Evolutionary conservation across 2,888 invertebrate genomes (phyloP).

Genomic region (Flexamia atlantica): DNA sequence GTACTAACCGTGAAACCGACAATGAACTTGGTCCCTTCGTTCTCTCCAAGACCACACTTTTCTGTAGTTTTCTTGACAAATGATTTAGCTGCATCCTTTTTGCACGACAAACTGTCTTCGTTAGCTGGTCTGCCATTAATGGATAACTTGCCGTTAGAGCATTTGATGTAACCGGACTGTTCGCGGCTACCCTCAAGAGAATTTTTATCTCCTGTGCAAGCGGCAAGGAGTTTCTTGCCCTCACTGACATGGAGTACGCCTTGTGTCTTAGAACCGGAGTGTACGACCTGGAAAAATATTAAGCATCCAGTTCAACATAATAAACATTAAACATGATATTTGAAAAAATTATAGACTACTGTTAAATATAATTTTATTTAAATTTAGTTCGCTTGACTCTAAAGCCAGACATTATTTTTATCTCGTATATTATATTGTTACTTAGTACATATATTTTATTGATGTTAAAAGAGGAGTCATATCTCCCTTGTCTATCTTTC

Average conservation of each 20-base stretch:
- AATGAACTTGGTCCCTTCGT: constrained; percentile 60
- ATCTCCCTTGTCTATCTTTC: too few species aligned
- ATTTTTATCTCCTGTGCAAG: constrained; percentile 64
- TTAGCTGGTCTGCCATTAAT: not conserved
- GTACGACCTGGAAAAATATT: not conserved
- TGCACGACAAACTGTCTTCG: not conserved
- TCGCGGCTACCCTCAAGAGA: not conserved
- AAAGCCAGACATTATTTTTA: too few species aligned
- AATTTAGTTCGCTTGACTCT: too few species aligned
- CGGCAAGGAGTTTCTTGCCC: constrained; percentile 59
- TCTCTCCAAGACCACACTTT: constrained; percentile 62
- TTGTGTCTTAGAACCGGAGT: not conserved
- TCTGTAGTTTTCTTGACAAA: constrained; percentile 46
- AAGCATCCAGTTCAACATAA: too few species aligned
- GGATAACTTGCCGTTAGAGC: not conserved
- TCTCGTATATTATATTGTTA: too few species aligned
- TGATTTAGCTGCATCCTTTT: not conserved
- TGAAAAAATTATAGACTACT: too few species aligned
- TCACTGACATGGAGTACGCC: not conserved
- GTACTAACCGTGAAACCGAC: constrained; percentile 65
- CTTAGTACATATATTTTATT: too few species aligned
- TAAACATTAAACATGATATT: too few species aligned
- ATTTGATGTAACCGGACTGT: not conserved
- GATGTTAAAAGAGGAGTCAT: too few species aligned
- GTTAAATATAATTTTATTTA: too few species aligned